Evolutionary conservation across 1,140 invertebrate genomes (phyloP).

Genomic region (Drosophila ercepeae): DNA sequence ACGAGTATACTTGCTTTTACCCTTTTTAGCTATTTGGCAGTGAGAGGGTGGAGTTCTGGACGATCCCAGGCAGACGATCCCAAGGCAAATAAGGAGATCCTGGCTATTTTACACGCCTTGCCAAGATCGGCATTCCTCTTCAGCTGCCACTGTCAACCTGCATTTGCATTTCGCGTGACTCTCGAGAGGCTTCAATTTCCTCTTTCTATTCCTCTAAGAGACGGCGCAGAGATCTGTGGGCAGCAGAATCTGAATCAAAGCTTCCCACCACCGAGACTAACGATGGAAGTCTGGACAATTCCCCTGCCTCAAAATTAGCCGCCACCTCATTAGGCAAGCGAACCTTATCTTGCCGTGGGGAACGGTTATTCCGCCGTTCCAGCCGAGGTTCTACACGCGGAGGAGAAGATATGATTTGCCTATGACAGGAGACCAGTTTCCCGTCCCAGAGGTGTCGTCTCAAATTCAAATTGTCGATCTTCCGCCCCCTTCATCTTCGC

Average conservation of each 20-base stretch:
- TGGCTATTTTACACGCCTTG: constrained; percentile 58
- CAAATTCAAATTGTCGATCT: constrained; percentile 36
- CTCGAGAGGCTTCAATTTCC: constrained; percentile 12
- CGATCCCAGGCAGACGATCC: no score
- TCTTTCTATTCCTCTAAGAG: constrained; percentile 18
- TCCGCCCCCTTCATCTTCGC: neutral
- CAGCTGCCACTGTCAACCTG: constrained; percentile 57
- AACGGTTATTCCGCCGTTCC: constrained; percentile 30
- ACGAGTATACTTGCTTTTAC: constrained; percentile 59
- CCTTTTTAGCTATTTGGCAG: constrained; percentile 50
- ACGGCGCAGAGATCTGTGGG: constrained; percentile 25
- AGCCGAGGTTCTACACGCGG: constrained; percentile 2
- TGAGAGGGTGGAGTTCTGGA: neutral
- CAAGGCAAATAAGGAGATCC: neutral
- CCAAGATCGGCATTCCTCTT: constrained; percentile 40
- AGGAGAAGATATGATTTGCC: constrained; percentile 67
- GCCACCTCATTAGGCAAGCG: constrained; percentile 66
- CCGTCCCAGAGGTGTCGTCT: constrained; percentile 44
- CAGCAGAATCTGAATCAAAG: constrained; percentile 28
- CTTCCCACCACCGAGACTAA: constrained; percentile 44
- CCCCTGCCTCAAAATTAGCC: constrained; percentile 58
- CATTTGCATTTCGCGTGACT: constrained; percentile 79
- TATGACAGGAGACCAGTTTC: constrained; percentile 64
- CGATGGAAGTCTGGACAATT: neutral
- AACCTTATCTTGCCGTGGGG: constrained; percentile 58